Evolutionary conservation across 2,113 vertebrate species (phyloP).

Genomic region (Austrofundulus limnaeus): DNA sequence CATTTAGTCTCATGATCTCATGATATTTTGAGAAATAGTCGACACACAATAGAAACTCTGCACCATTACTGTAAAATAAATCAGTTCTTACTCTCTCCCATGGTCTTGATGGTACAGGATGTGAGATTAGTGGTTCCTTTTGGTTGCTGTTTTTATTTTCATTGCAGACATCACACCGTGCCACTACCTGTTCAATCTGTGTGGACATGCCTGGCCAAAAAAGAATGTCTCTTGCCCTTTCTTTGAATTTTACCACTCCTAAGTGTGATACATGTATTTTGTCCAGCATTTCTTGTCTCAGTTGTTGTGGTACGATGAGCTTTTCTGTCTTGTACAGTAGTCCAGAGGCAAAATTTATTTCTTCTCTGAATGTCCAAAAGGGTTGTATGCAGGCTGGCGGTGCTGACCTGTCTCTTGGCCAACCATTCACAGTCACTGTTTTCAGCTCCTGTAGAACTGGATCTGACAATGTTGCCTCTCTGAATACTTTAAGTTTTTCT

Average conservation of each 20-base stretch:
- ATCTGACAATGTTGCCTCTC: not conserved
- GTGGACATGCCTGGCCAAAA: not conserved
- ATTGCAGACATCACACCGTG: slow-evolving; percentile 5
- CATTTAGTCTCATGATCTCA: not conserved
- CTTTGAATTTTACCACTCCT: not conserved
- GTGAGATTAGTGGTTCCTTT: not conserved
- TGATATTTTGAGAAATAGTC: not conserved
- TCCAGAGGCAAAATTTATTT: not conserved
- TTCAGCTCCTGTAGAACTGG: not conserved
- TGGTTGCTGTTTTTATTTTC: not conserved
- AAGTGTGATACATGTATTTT: not conserved
- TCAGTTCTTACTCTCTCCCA: not conserved
- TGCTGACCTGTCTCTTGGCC: not conserved
- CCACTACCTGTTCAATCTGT: slow-evolving; percentile 2
- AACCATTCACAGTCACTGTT: not conserved
- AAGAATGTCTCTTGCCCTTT: not conserved
- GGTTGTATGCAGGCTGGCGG: not conserved
- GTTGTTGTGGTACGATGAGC: not conserved
- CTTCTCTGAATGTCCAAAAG: not conserved
- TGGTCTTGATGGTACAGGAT: not conserved
- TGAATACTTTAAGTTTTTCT: not conserved
- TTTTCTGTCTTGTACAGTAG: not conserved
- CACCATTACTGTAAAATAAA: not conserved
- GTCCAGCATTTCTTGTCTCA: not conserved
- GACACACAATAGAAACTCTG: not conserved